phyloP scores from a whole-genome alignment of 2,797 vertebrate species.

The Myotis pilosus region DNA sequence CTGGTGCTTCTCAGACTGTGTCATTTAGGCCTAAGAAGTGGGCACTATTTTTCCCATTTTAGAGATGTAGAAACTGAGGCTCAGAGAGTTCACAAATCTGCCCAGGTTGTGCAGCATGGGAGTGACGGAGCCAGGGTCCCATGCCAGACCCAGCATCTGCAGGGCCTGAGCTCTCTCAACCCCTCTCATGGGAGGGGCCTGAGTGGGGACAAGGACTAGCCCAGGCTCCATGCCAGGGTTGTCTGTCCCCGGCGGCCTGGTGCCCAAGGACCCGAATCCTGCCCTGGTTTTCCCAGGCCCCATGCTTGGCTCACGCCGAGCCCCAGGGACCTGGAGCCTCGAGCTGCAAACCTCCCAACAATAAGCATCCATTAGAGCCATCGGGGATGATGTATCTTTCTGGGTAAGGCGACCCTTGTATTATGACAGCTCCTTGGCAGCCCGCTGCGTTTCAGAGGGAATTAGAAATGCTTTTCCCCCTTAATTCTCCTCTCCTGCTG shows the following conservation, averaged over 20 bases:
- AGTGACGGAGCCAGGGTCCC: neutral
- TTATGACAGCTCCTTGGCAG: conserved; percentile 87
- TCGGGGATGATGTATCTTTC: conserved; percentile 80
- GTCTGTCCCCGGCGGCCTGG: neutral
- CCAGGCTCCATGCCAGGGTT: neutral
- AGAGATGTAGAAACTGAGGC: neutral
- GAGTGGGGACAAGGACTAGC: neutral
- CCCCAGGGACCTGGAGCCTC: conserved; percentile 76
- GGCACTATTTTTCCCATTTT: neutral
- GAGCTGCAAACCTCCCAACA: conserved; percentile 82
- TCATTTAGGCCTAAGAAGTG: neutral
- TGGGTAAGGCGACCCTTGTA: conserved; percentile 82
- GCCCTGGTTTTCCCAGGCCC: conserved; percentile 77
- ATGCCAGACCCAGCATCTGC: neutral
- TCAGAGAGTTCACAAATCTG: neutral
- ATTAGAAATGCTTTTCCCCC: conserved; percentile 88
- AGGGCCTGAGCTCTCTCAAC: neutral
- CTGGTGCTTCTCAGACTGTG: neutral
- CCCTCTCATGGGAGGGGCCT: neutral
- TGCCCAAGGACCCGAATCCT: conserved; percentile 63
- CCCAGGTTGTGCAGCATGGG: neutral
- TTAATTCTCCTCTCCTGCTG: conserved; percentile 87
- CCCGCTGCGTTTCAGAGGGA: conserved; percentile 83
- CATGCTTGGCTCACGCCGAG: conserved; percentile 72
- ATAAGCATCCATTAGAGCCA: conserved; percentile 83